Conservation (phyloP, 2,797 vertebrate species). For the Danio tinwini region DNA sequence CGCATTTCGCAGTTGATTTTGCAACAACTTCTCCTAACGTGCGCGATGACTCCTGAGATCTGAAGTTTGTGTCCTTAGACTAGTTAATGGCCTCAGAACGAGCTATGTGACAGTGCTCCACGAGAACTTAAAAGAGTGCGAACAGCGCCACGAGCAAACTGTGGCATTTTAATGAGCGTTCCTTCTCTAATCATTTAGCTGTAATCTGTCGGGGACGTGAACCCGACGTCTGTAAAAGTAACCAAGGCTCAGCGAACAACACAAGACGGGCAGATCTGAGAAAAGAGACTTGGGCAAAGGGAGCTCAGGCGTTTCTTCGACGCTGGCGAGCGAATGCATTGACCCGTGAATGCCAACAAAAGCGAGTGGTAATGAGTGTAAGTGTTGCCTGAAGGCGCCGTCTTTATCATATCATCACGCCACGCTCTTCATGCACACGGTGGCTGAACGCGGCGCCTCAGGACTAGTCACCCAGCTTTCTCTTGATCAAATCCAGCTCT, state of each 20-base stretch:
- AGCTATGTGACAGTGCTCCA: slow-evolving; percentile 13
- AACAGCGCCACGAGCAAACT: slow-evolving; percentile 48
- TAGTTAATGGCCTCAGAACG: slow-evolving; percentile 38
- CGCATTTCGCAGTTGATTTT: not conserved
- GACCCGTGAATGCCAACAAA: slow-evolving; percentile 46
- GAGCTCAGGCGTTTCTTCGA: slow-evolving; percentile 12
- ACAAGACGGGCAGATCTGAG: slow-evolving; percentile 28
- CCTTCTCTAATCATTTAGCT: slow-evolving; percentile 47
- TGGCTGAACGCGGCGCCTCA: slow-evolving; percentile 25
- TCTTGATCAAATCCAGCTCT: slow-evolving; percentile 58
- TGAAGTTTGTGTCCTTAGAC: slow-evolving; percentile 22
- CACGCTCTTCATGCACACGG: slow-evolving; percentile 14
- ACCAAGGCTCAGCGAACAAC: slow-evolving; percentile 37
- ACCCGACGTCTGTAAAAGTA: slow-evolving; percentile 44
- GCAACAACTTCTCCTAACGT: slow-evolving; percentile 10
- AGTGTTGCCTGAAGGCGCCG: slow-evolving; percentile 45
- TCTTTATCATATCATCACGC: slow-evolving; percentile 47
- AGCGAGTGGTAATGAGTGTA: slow-evolving; percentile 52
- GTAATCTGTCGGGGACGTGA: slow-evolving; percentile 44
- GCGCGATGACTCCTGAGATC: slow-evolving; percentile 5
- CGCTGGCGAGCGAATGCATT: slow-evolving; percentile 11
- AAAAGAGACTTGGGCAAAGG: slow-evolving; percentile 7
- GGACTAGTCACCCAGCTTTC: slow-evolving; percentile 41
- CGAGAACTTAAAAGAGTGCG: slow-evolving; percentile 46
- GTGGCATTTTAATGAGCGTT: slow-evolving; percentile 53